phyloP scores from a whole-genome alignment of 1,140 invertebrate genomes.

The Propsilocerus akamusi region DNA sequence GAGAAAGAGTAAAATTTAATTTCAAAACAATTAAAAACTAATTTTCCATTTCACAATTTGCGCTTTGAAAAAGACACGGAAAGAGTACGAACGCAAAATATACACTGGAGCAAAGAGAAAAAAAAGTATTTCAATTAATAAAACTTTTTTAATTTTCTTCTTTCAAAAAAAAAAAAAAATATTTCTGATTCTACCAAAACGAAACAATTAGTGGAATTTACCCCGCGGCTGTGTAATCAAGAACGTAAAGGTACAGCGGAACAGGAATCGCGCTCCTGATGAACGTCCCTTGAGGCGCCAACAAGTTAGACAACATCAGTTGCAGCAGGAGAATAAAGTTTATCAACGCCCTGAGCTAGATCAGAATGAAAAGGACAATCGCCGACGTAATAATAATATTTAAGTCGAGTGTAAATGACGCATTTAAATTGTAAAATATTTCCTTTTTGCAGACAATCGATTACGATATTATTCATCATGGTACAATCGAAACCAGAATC shows the following conservation, averaged over 20 bases:
- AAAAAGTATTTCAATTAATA: too few relatives aligned
- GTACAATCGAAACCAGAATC: neutral
- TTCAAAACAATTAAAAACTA: too few relatives aligned
- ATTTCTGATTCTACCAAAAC: too few relatives aligned
- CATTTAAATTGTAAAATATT: neutral
- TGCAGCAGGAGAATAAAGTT: neutral
- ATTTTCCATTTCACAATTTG: too few relatives aligned
- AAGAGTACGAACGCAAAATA: too few relatives aligned
- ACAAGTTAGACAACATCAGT: neutral
- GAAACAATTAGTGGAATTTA: neutral
- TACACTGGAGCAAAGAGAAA: too few relatives aligned
- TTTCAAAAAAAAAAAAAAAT: too few relatives aligned
- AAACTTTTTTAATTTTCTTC: too few relatives aligned
- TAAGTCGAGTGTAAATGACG: neutral
- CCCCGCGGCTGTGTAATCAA: constrained; percentile 1
- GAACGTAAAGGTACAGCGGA: neutral
- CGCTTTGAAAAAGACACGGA: too few relatives aligned
- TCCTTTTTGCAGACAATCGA: neutral
- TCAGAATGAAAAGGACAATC: neutral
- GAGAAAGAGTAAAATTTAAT: too few relatives aligned
- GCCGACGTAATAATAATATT: neutral
- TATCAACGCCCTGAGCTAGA: neutral
- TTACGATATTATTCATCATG: neutral
- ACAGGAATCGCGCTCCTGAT: neutral
- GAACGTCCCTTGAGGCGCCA: neutral